phyloP scores from a whole-genome alignment of 37 sponge, comb jelly and placozoan genomes.

The Tethya wilhelma region DNA sequence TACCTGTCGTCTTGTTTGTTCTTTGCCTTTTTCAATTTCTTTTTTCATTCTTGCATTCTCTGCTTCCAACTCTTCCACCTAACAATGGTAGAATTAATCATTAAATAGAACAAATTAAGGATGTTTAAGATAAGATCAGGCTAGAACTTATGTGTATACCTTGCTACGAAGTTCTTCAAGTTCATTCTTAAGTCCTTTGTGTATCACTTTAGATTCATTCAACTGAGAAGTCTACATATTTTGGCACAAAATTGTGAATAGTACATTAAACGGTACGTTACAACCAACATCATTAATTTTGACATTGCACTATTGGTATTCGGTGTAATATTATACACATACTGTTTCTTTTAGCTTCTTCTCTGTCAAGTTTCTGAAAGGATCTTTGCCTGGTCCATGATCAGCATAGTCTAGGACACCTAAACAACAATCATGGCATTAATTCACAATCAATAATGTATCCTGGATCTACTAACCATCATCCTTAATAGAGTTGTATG shows the following conservation, averaged over 20 bases:
- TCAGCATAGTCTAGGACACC: constrained; percentile 46
- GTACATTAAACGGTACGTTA: too few species aligned
- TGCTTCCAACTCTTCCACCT: constrained; percentile 53
- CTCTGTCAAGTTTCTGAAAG: constrained; percentile 17
- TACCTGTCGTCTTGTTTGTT: constrained; percentile 48
- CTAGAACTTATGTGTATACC: constrained; percentile 27
- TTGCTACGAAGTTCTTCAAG: constrained; percentile 39
- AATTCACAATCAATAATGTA: not conserved
- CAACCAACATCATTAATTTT: not conserved
- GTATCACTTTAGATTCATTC: constrained; percentile 12
- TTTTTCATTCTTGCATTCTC: constrained; percentile 40
- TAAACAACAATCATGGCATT: not conserved
- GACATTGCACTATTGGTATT: not conserved
- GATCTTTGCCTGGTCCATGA: constrained; percentile 22
- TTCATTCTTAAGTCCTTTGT: constrained; percentile 25
- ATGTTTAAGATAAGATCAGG: not conserved
- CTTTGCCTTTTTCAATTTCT: constrained; percentile 23
- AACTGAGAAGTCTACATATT: constrained; percentile 36
- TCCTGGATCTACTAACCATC: constrained; percentile 44
- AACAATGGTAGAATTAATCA: not conserved
- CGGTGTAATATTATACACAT: not conserved
- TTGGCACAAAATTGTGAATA: not conserved
- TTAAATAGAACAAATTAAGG: not conserved
- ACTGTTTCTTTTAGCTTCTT: constrained; percentile 53
- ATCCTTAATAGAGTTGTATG: constrained; percentile 58